These are phyloP conservation scores for Pangasianodon hypophthalmus DNA, from an alignment of 2,113 vertebrate species.

Conservation along the genomic window DNA sequence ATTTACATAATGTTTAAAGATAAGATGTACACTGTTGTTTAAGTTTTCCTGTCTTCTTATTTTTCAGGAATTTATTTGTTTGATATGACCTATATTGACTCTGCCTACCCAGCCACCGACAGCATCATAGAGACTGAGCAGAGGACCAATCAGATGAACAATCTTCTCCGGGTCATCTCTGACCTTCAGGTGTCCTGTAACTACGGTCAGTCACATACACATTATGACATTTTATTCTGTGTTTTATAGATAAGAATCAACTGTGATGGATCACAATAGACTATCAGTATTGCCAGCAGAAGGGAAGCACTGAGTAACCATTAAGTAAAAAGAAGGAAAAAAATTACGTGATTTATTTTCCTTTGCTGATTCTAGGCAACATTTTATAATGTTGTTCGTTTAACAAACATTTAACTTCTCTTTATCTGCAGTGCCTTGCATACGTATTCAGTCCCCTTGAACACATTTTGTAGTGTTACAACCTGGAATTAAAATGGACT, in stretches of 20 bases:
- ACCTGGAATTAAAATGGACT: not conserved
- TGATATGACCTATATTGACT: slow-evolving; percentile 90
- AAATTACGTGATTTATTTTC: not conserved
- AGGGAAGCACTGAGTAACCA: not conserved
- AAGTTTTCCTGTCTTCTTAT: not conserved
- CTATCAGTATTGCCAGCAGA: not conserved
- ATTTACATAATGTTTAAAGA: not conserved
- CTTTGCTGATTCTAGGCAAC: not conserved
- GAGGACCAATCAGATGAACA: slow-evolving; percentile 90
- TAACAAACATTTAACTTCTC: not conserved
- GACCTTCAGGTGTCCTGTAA: slow-evolving; percentile 87
- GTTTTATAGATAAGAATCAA: not conserved
- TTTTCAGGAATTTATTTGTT: slow-evolving; percentile 83
- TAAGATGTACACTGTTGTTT: not conserved
- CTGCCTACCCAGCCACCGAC: slow-evolving; percentile 86
- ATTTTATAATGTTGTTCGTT: not conserved
- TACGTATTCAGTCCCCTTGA: not conserved
- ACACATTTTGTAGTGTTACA: not conserved
- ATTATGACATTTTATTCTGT: too few relatives aligned
- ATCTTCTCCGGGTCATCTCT: slow-evolving; percentile 86
- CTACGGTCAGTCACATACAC: slow-evolving; percentile 75
- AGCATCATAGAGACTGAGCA: slow-evolving; percentile 91
- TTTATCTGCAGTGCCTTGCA: not conserved
- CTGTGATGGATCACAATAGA: not conserved
- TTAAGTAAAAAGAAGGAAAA: not conserved